These are phyloP conservation scores for Spheniscus mendiculus DNA, from an alignment of 2,113 vertebrate species.

Conservation along the genomic window DNA sequence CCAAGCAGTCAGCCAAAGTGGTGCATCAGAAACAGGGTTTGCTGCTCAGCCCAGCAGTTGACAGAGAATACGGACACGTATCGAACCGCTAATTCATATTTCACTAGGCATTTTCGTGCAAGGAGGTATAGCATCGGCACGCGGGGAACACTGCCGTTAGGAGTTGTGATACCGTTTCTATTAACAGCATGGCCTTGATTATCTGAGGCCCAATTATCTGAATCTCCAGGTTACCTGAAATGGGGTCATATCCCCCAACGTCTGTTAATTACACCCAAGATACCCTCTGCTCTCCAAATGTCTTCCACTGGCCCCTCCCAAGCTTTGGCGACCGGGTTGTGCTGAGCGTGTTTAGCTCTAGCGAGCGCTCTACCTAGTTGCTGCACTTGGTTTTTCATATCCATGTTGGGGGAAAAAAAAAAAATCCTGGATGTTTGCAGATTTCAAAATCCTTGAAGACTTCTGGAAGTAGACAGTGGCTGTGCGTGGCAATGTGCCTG, in stretches of 20 bases:
- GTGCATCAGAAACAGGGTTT: background rate
- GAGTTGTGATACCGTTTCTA: background rate
- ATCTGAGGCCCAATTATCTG: conserved; percentile 41
- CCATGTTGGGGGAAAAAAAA: background rate
- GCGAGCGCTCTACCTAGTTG: fast-evolving
- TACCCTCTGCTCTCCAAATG: background rate
- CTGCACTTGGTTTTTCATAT: background rate
- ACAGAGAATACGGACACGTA: background rate
- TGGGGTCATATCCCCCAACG: conserved; percentile 1
- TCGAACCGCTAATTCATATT: background rate
- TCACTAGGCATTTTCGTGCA: background rate
- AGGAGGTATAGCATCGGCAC: fast-evolving
- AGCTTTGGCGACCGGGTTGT: fast-evolving
- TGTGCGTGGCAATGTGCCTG: fast-evolving
- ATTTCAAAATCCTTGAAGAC: background rate
- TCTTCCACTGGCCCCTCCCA: background rate
- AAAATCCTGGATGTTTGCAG: background rate
- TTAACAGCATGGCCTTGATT: background rate
- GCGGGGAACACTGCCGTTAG: fast-evolving
- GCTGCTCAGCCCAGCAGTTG: background rate
- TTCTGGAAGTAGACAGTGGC: background rate
- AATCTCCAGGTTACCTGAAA: conserved; percentile 42
- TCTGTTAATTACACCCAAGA: conserved; percentile 44
- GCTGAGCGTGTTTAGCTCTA: background rate
- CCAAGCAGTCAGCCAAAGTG: background rate